Evolutionary conservation across 2,888 invertebrate species (phyloP), one percentile per base, ranked within the genome.

Genomic region (Cyclophora albipunctata): DNA sequence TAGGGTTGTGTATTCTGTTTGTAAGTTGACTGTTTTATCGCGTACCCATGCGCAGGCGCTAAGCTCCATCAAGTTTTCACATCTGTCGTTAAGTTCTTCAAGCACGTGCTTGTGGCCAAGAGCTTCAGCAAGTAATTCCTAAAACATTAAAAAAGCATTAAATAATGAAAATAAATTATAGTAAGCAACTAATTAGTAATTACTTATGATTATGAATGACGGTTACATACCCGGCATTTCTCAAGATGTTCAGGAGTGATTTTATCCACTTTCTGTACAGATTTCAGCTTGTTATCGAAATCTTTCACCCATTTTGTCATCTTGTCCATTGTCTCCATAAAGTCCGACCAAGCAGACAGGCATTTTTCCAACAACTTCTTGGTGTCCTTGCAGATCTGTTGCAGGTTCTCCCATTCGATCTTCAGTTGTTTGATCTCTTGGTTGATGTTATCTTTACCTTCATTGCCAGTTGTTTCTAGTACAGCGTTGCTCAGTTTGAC

Each of bases 71-170:
- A 97, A 85, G 46, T 93, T 90, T 79, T 97, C 97, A 71, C 96
- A 97, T 63, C 93, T 91, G 71, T 97, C 97, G 67, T 95, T 95
- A 0, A 97, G 82, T 71, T 94, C 94, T 85, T 97, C 96, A 58
- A 97, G 87, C 20, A 93, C 90, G 34, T 93, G 91, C 76, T 96
- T 96, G 63, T 95, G 92, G 34, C 91, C 90, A 47, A 93, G 77
- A 2, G 96, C 94, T 81, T 96, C 95, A 7, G 93, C 90, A 34
- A 96, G 85, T 3, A 97, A 84, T 69, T 90, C 91, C 91, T 91
- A 76, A 45, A 69, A 72, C 65, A 57, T 20, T 20, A 20, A 40
- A 34, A 54, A 34, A 42, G 37, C 45, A 0, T 34, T 42, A 6
- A 7, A 0, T 34, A 37, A 7, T 34, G 37, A 34, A 34, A 4